Percentiles rank a stretch among this genome's conserved stretches.
Evolutionary conservation across 2,888 invertebrate genomes (phyloP).

Genomic region (Adelphocoris suturalis): DNA sequence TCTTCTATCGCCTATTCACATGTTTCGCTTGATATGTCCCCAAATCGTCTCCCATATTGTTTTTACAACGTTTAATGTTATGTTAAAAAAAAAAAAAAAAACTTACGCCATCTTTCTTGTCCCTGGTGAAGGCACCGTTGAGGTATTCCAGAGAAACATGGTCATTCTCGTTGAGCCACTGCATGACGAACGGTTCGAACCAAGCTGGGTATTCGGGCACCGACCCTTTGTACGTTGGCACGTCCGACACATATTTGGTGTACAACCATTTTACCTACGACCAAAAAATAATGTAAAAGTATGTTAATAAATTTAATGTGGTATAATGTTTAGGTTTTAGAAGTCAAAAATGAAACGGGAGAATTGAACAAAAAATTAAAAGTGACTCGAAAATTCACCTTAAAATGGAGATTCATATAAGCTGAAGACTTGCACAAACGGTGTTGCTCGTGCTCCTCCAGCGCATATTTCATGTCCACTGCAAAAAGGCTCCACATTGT

Average conservation of each 20-base stretch:
- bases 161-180: conserved; percentile 99
- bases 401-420: conserved; percentile 99
- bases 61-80: too few relatives aligned
- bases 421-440: conserved; percentile 97
- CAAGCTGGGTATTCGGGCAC: conserved; percentile 99
- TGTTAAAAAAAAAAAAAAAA: too few relatives aligned
- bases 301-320: too few relatives aligned
- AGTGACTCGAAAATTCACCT: conserved; percentile 78
- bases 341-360: too few relatives aligned
- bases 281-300: background rate
- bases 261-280: conserved; percentile 95
- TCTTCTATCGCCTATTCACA: too few relatives aligned
- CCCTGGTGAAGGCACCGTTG: conserved; percentile 98
- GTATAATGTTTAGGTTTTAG: too few relatives aligned
- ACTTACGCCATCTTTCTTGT: conserved; percentile 95
- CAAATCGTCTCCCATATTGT: too few relatives aligned
- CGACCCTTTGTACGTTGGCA: conserved; percentile 96
- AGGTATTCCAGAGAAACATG: conserved; percentile 99
- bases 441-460: conserved; percentile 98
- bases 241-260: conserved; percentile 95
- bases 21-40: too few relatives aligned
- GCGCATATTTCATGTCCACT: conserved; percentile 97
- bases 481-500: conserved; percentile 99
- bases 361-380: too few relatives aligned
- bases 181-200: conserved; percentile 99